These are phyloP conservation scores for Odontamblyopus rebecca DNA, from an alignment of 2,797 vertebrate genomes.

Conservation along the genomic window DNA sequence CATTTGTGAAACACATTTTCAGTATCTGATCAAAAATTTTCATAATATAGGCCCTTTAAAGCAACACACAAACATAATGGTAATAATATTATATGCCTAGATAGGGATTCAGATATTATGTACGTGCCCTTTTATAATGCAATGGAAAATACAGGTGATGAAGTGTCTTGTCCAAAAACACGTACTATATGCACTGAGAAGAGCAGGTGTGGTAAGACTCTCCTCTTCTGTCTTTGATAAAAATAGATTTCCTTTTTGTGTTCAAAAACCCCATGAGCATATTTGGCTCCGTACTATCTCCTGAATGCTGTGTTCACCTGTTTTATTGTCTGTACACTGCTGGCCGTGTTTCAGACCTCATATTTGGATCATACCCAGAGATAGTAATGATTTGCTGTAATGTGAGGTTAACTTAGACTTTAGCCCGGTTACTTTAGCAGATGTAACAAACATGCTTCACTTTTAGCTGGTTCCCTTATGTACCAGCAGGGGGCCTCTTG, in stretches of 20 bases:
- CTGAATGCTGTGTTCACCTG: background rate
- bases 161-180: too few species aligned
- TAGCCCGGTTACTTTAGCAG: background rate
- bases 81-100: too few species aligned
- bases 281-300: background rate
- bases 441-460: background rate
- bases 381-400: background rate
- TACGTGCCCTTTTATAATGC: too few species aligned
- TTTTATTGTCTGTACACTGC: background rate
- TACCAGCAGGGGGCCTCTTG: constrained; percentile 38
- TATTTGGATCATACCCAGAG: background rate
- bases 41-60: too few species aligned
- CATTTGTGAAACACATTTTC: too few species aligned
- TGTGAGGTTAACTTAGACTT: background rate
- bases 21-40: too few species aligned
- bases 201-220: background rate
- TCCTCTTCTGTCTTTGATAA: background rate
- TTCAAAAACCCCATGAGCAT: background rate
- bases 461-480: constrained; percentile 16
- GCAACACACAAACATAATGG: too few species aligned
- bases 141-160: too few species aligned
- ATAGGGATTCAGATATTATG: too few species aligned
- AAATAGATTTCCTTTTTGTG: background rate
- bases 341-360: background rate
- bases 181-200: background rate